A percentile compares a stretch with the other conserved stretches of the same genome.
These are phyloP conservation scores for Liasis olivaceus DNA, from an alignment of 2,797 vertebrate genomes.

Conservation along the genomic window DNA sequence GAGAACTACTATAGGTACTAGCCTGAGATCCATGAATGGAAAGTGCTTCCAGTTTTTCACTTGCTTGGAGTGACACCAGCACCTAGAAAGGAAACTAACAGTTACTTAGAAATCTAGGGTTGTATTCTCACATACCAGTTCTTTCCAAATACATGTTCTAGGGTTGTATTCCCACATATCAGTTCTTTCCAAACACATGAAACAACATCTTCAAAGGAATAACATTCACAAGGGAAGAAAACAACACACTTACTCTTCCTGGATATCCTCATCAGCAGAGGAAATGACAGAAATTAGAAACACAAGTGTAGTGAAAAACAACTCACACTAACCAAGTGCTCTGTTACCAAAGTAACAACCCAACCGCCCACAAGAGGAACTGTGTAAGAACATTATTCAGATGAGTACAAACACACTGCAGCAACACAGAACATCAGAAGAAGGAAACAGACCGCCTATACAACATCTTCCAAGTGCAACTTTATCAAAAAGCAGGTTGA, in stretches of 20 bases:
- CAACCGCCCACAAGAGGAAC: background rate
- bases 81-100: conserved; percentile 58
- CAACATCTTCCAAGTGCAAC: background rate
- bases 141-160: too few species aligned
- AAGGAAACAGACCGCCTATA: background rate
- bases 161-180: background rate
- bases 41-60: conserved; percentile 64
- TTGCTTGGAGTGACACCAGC: conserved; percentile 72
- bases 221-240: background rate
- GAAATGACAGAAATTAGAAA: background rate
- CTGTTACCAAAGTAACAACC: background rate
- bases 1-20: background rate
- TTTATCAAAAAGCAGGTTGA: background rate
- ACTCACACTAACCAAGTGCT: background rate
- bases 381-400: background rate
- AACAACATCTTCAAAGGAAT: background rate
- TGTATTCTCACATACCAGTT: background rate
- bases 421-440: background rate
- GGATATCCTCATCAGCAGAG: background rate
- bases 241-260: background rate
- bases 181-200: too few species aligned
- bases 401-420: background rate
- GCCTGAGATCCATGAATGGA: conserved; percentile 24
- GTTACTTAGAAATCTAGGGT: background rate
- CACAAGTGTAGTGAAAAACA: background rate